phyloP scores from a whole-genome alignment of 2,113 vertebrate species.

The Recurvirostra avosetta region DNA sequence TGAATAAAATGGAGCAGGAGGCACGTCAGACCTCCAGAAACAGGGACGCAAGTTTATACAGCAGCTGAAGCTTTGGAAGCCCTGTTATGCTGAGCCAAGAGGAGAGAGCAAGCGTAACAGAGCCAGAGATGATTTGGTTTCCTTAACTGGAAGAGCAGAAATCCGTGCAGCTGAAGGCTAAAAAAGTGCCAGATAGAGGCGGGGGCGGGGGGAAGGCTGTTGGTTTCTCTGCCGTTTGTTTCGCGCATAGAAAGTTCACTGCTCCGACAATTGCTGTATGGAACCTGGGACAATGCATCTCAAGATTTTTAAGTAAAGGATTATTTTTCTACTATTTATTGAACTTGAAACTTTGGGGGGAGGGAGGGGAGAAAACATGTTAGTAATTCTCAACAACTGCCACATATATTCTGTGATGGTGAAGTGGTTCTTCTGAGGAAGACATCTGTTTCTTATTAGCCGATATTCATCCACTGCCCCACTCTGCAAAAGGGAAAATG shows the following conservation, averaged over 20 bases:
- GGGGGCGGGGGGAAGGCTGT: neutral
- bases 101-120: neutral
- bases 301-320: slow-evolving; percentile 87
- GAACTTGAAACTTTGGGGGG: slow-evolving; percentile 75
- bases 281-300: slow-evolving; percentile 73
- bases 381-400: neutral
- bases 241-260: neutral
- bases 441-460: slow-evolving; percentile 32
- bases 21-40: slow-evolving; percentile 45
- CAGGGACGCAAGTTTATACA: slow-evolving; percentile 4
- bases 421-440: slow-evolving; percentile 53
- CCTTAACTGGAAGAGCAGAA: slow-evolving; percentile 68
- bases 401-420: slow-evolving; percentile 35
- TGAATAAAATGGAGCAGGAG: slow-evolving; percentile 7
- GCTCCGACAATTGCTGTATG: neutral
- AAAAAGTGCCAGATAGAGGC: neutral
- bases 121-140: slow-evolving; percentile 40
- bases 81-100: slow-evolving; percentile 56
- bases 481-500: slow-evolving; percentile 58
- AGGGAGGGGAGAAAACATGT: slow-evolving; percentile 32
- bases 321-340: slow-evolving; percentile 99
- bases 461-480: slow-evolving; percentile 30
- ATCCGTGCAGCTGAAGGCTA: neutral
- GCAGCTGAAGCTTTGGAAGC: slow-evolving; percentile 35
- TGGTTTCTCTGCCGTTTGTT: neutral